phyloP scores from a whole-genome alignment of 2,113 vertebrate genomes.

The Plecturocebus donacophilus region DNA sequence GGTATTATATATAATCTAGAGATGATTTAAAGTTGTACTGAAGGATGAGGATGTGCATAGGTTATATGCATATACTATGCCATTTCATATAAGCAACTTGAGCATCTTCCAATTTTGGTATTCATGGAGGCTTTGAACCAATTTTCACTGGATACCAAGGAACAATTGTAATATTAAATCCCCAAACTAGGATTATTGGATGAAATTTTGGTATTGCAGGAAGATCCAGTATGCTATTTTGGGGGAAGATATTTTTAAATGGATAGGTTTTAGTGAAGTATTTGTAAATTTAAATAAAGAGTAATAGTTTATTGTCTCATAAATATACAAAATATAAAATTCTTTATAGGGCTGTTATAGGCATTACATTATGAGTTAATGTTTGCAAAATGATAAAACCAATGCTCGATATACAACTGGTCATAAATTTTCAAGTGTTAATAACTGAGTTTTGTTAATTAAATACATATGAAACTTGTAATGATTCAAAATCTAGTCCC shows the following conservation, averaged over 20 bases:
- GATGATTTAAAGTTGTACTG: not conserved
- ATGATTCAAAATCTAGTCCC: not conserved
- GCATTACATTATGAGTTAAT: not conserved
- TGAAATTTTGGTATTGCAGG: not conserved
- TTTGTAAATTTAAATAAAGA: not conserved
- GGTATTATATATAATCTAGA: not conserved
- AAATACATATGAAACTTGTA: not conserved
- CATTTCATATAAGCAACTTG: not conserved
- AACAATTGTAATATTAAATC: not conserved
- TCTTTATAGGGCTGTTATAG: not conserved
- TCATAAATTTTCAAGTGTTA: not conserved
- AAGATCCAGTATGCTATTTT: not conserved
- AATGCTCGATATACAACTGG: not conserved
- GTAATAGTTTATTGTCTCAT: not conserved
- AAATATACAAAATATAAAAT: not conserved
- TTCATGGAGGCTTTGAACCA: not conserved
- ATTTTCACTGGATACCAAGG: not conserved
- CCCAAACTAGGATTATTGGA: not conserved
- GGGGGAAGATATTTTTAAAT: not conserved
- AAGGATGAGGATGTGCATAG: not conserved
- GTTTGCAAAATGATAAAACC: not conserved
- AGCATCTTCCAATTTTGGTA: not conserved
- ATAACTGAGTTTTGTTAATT: conserved; percentile 20
- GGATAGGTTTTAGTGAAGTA: not conserved
- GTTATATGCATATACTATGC: not conserved